phyloP scores from a whole-genome alignment of 2,797 vertebrate genomes.

The Ispidina lecontei region DNA sequence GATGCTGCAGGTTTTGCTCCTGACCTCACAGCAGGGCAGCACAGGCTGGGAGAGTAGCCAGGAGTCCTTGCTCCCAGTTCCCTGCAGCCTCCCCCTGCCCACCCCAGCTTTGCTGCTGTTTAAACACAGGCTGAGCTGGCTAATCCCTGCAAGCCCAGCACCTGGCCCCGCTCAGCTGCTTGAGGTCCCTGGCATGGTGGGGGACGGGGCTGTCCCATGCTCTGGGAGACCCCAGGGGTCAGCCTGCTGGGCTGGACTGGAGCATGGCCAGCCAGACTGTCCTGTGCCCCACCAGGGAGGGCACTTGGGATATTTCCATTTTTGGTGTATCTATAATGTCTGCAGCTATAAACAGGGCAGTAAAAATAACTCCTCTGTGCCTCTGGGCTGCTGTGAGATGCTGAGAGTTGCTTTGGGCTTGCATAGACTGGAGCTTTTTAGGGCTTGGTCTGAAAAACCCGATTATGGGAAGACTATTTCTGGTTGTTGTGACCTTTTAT shows the following conservation, averaged over 20 bases:
- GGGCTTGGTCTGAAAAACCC: conserved; percentile 32
- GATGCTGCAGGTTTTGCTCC: background rate
- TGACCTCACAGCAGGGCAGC: background rate
- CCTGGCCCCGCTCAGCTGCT: background rate
- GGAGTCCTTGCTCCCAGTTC: fast-evolving
- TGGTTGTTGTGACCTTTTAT: conserved; percentile 4
- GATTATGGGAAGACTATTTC: conserved; percentile 22
- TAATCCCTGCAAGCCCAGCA: background rate
- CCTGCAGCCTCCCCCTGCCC: background rate
- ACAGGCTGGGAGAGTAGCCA: background rate
- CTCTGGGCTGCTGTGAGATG: conserved; percentile 8
- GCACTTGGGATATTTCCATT: conserved; percentile 14
- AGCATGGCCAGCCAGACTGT: background rate
- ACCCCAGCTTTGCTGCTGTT: background rate
- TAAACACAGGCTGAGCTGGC: conserved; percentile 18
- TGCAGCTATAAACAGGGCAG: conserved; percentile 63
- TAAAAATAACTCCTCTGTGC: conserved; percentile 51
- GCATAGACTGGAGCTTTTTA: conserved; percentile 5
- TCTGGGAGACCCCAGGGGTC: background rate
- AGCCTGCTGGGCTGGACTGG: background rate
- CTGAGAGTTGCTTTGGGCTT: background rate
- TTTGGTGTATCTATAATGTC: conserved; percentile 45
- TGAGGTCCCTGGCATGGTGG: background rate
- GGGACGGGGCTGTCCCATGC: background rate
- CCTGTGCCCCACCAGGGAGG: background rate